Evolutionary conservation across 2,888 invertebrate species (phyloP).

Genomic region (Tachina grossa): DNA sequence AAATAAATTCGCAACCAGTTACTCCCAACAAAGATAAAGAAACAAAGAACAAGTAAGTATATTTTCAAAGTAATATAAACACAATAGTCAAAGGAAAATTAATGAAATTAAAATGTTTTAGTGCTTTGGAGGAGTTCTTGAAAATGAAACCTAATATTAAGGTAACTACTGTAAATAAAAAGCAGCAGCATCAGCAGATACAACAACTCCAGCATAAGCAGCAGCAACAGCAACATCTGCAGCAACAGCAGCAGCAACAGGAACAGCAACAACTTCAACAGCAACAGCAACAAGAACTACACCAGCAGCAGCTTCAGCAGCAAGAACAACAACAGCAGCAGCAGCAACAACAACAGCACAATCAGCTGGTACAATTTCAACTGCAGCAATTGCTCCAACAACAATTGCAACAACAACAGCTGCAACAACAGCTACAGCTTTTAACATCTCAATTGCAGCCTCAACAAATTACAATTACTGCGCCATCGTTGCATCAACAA

Average conservation of each 20-base stretch:
- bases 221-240: constrained; percentile 64
- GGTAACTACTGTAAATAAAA: constrained; percentile 78
- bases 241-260: constrained; percentile 71
- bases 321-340: constrained; percentile 72
- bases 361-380: constrained; percentile 72
- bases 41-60: constrained; percentile 80
- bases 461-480: constrained; percentile 72
- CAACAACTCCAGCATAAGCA: constrained; percentile 68
- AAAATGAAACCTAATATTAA: constrained; percentile 82
- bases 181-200: constrained; percentile 61
- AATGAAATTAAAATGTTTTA: constrained; percentile 58
- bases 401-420: constrained; percentile 75
- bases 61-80: not conserved
- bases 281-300: constrained; percentile 59
- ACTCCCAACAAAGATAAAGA: constrained; percentile 78
- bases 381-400: constrained; percentile 75
- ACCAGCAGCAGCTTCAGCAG: constrained; percentile 69
- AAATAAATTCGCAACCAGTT: constrained; percentile 38
- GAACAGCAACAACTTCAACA: constrained; percentile 69
- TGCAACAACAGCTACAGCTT: constrained; percentile 75
- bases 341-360: constrained; percentile 76
- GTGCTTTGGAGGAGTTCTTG: constrained; percentile 81
- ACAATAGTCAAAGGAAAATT: not conserved
- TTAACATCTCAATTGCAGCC: constrained; percentile 73
- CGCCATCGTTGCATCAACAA: constrained; percentile 64